A percentile compares a stretch with the other conserved stretches of the same genome.
phyloP scores from a whole-genome alignment of 1,140 invertebrate species.

The Ridgeia piscesae region DNA sequence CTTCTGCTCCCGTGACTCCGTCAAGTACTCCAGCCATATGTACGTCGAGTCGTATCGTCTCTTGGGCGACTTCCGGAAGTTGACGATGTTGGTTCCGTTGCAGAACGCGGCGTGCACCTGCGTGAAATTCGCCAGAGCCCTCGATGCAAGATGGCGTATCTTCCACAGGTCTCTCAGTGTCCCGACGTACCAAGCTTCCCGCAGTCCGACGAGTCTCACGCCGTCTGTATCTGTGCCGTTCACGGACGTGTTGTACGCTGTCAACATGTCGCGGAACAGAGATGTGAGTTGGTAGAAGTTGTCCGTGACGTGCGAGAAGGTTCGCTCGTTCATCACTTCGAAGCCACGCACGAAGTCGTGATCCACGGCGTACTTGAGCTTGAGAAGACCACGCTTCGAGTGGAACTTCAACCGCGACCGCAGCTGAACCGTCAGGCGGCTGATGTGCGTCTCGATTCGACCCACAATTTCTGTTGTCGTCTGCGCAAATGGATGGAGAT shows the following conservation, averaged over 20 bases:
- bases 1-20: neutral
- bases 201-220: neutral
- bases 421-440: neutral
- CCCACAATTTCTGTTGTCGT: neutral
- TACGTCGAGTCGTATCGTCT: neutral
- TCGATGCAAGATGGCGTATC: neutral
- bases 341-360: conserved; percentile 10
- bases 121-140: neutral
- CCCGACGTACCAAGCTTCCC: neutral
- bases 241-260: neutral
- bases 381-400: neutral
- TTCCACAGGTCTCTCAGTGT: neutral
- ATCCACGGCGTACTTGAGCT: neutral
- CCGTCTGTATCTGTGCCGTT: neutral
- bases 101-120: neutral
- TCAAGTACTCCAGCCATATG: neutral
- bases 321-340: conserved; percentile 11
- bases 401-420: neutral
- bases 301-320: conserved; percentile 1
- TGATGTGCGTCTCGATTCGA: neutral
- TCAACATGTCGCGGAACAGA: neutral
- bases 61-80: neutral
- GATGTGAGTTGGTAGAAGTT: conserved; percentile 4
- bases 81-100: neutral
- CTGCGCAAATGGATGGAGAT: neutral